Conservation (phyloP, 1,140 invertebrate species). For the Pseudomyrmex concolor region DNA sequence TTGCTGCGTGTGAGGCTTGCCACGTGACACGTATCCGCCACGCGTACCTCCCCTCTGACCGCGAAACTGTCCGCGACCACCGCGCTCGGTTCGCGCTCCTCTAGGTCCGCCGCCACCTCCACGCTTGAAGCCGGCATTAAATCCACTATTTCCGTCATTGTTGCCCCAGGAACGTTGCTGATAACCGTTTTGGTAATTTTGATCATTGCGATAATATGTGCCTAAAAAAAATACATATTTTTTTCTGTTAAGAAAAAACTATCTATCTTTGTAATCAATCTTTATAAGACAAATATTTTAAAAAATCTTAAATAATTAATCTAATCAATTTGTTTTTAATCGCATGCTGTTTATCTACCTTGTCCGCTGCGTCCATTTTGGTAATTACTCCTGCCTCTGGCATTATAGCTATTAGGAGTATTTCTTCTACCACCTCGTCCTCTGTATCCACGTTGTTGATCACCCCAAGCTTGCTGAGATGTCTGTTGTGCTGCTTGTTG, state of each 20-base stretch:
- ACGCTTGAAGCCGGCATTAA: constrained; percentile 78
- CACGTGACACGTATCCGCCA: constrained; percentile 78
- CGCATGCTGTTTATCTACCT: constrained; percentile 68
- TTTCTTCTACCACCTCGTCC: constrained; percentile 81
- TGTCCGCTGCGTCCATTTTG: constrained; percentile 82
- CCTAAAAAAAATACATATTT: constrained; percentile 61
- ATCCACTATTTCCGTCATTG: constrained; percentile 75
- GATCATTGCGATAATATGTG: constrained; percentile 81
- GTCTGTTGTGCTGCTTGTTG: constrained; percentile 76
- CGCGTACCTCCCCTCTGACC: constrained; percentile 77
- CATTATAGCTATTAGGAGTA: constrained; percentile 81
- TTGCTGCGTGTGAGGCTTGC: constrained; percentile 79
- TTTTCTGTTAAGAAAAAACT: no score
- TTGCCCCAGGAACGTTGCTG: constrained; percentile 80
- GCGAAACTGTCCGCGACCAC: constrained; percentile 78
- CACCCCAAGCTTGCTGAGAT: constrained; percentile 79
- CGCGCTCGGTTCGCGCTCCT: constrained; percentile 72
- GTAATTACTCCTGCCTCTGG: constrained; percentile 79
- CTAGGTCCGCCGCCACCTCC: constrained; percentile 70
- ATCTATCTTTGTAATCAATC: no score
- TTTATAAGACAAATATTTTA: no score
- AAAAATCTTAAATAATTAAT: background rate
- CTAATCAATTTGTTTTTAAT: constrained; percentile 6
- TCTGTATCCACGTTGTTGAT: constrained; percentile 80
- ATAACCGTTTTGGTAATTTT: constrained; percentile 83